These are phyloP conservation scores for Egretta garzetta DNA, from an alignment of 2,113 vertebrate species.

Conservation along the genomic window DNA sequence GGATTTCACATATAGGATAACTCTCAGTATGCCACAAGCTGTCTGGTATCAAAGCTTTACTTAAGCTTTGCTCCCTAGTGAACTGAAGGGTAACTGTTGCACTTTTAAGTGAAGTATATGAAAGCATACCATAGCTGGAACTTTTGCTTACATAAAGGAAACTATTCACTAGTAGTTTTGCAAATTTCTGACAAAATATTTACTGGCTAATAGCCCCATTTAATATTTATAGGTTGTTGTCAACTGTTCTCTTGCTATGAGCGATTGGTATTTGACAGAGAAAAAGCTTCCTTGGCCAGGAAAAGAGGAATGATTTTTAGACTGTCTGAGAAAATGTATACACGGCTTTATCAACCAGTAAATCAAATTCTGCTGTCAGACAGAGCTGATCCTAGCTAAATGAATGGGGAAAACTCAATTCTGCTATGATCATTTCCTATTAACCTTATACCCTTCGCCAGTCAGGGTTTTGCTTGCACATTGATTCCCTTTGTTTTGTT, in stretches of 20 bases:
- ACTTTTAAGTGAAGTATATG: background rate
- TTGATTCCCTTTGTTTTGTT: background rate
- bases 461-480: background rate
- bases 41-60: background rate
- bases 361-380: background rate
- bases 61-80: background rate
- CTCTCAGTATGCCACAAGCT: accelerated
- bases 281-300: background rate
- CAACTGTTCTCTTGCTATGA: background rate
- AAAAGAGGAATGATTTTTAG: background rate
- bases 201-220: background rate
- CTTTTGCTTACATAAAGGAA: background rate
- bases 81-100: background rate
- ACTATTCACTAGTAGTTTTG: background rate
- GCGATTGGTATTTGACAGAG: background rate
- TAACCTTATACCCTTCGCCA: background rate
- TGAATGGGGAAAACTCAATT: background rate
- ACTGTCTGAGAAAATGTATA: background rate
- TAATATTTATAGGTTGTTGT: background rate
- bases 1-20: background rate
- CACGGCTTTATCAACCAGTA: background rate
- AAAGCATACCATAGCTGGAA: background rate
- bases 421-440: background rate
- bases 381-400: background rate
- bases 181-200: background rate